A percentile compares a stretch with the other conserved stretches of the same genome.
These are phyloP conservation scores for Drosophila tanythrix DNA, from an alignment of 2,888 invertebrate species.

Conservation along the genomic window DNA sequence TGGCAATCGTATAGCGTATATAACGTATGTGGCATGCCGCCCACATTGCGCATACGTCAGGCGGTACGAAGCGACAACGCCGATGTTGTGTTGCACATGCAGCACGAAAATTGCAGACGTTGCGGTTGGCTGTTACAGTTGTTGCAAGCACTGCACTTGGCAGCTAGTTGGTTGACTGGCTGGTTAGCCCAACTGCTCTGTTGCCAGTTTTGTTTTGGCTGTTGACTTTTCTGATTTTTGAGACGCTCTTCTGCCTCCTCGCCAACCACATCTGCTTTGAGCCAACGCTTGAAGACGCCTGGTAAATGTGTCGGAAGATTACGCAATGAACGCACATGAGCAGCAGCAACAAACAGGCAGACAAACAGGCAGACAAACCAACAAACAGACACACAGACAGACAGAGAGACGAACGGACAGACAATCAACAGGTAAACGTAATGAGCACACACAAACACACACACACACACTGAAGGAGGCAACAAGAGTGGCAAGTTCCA, in stretches of 20 bases:
- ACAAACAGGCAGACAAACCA: slow-evolving; percentile 15
- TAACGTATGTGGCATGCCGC: slow-evolving; percentile 42
- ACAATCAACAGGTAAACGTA: slow-evolving; percentile 62
- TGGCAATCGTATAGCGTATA: slow-evolving; percentile 34
- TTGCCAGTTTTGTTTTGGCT: slow-evolving; percentile 39
- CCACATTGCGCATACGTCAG: slow-evolving; percentile 71
- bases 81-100: neutral
- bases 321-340: slow-evolving; percentile 80
- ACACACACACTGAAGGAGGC: slow-evolving; percentile 2
- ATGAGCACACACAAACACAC: slow-evolving; percentile 61
- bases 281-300: slow-evolving; percentile 72
- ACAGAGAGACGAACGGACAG: neutral
- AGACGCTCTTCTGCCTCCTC: slow-evolving; percentile 14
- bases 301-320: slow-evolving; percentile 72
- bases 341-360: slow-evolving; percentile 20
- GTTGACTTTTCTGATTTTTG: slow-evolving; percentile 75
- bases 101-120: slow-evolving; percentile 6
- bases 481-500: slow-evolving; percentile 36
- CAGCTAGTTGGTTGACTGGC: slow-evolving; percentile 52
- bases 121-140: neutral
- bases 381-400: slow-evolving; percentile 4
- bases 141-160: slow-evolving; percentile 65
- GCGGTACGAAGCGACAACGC: slow-evolving; percentile 19
- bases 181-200: slow-evolving; percentile 25
- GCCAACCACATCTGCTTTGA: slow-evolving; percentile 47